phyloP scores from a whole-genome alignment of 2,888 invertebrate genomes.

The Drosophila neutralis region DNA sequence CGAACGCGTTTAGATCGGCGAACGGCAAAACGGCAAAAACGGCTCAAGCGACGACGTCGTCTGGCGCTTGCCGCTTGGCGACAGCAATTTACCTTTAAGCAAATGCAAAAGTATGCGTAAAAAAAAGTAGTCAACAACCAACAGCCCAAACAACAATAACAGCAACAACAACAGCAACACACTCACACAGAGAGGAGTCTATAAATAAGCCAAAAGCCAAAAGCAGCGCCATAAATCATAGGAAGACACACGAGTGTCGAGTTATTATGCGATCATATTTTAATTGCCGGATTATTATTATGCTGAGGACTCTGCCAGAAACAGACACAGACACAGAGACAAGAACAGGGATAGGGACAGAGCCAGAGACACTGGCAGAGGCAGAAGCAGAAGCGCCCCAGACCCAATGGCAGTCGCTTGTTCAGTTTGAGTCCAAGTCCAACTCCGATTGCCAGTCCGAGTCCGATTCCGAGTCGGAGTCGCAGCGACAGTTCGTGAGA shows the following conservation, averaged over 20 bases:
- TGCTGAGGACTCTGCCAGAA: constrained; percentile 57
- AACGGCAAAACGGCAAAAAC: constrained; percentile 16
- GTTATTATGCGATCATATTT: constrained; percentile 81
- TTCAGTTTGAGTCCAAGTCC: constrained; percentile 11
- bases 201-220: constrained; percentile 72
- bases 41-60: constrained; percentile 24
- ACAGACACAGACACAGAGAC: constrained; percentile 5
- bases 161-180: constrained; percentile 39
- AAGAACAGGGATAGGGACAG: constrained; percentile 1
- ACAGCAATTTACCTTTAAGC: constrained; percentile 81
- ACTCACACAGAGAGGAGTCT: constrained; percentile 65
- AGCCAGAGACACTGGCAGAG: not conserved
- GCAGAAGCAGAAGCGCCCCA: constrained; percentile 15
- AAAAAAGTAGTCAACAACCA: constrained; percentile 55
- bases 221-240: constrained; percentile 78
- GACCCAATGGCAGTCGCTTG: constrained; percentile 3
- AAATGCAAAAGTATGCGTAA: constrained; percentile 75
- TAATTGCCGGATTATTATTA: constrained; percentile 81
- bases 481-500: constrained; percentile 12
- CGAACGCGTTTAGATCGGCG: constrained; percentile 62
- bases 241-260: constrained; percentile 80
- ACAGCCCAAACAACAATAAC: constrained; percentile 34
- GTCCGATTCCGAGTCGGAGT: constrained; percentile 1
- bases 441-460: constrained; percentile 1
- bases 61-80: constrained; percentile 70